Conservation (phyloP, 2,113 vertebrate genomes). For the Semnopithecus entellus region DNA sequence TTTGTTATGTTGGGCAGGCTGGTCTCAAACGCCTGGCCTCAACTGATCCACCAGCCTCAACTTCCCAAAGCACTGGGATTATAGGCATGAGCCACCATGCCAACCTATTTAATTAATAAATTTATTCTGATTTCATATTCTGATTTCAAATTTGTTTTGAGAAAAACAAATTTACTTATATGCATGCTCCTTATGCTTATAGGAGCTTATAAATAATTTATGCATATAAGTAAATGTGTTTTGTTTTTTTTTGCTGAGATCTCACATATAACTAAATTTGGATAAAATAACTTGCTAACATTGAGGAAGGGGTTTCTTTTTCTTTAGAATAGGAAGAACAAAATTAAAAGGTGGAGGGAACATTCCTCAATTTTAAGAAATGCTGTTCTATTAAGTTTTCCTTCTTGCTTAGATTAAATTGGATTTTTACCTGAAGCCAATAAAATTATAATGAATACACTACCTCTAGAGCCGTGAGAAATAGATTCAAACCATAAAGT, state of each 20-base stretch:
- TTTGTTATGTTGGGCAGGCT: too few species aligned
- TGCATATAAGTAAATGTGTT: neutral
- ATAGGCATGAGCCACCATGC: too few species aligned
- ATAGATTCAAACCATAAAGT: neutral
- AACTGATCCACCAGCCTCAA: too few species aligned
- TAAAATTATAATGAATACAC: slow-evolving; percentile 30
- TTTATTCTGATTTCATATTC: slow-evolving; percentile 16
- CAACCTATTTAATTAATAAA: neutral
- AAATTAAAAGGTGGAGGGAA: slow-evolving; percentile 20
- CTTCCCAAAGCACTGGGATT: too few species aligned
- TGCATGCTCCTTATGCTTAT: too few species aligned
- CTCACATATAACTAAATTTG: too few species aligned
- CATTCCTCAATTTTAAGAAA: slow-evolving; percentile 40
- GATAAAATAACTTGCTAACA: neutral
- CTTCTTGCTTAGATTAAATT: slow-evolving; percentile 40
- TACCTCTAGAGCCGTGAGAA: neutral
- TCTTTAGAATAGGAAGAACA: neutral
- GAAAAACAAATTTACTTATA: too few species aligned
- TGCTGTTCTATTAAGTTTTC: neutral
- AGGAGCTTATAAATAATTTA: neutral
- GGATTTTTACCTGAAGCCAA: neutral
- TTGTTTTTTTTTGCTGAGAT: too few species aligned
- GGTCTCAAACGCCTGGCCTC: too few species aligned
- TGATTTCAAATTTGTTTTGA: too few species aligned
- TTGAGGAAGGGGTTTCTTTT: neutral